Evolutionary conservation across 23 tunicate species (phyloP), one percentile per base, ranked within the genome.

Genomic region (Ascidia mentula): DNA sequence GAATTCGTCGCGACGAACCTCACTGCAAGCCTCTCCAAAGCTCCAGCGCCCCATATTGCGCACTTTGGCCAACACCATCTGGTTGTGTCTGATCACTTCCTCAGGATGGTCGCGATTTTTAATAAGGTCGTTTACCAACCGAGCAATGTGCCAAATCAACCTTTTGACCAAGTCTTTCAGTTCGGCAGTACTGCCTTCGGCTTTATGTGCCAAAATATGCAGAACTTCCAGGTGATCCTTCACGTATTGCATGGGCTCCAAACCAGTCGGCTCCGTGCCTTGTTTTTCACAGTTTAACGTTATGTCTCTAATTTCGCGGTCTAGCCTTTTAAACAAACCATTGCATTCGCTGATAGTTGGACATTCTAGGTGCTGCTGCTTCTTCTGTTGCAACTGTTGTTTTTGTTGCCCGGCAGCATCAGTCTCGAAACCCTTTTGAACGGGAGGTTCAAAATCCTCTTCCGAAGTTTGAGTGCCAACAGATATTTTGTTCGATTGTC

Each of bases 231-330:
- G 30, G 18, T 74, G 37, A 2, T 31, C n/a, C 1, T 15, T 30
- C 18, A 74, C 37, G 59, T 74, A 74, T 37, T 74, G 18, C 78
- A 74, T 74, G 0, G 78, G 78, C 28, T 39, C 18, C 18, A 74
- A 1, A 8, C n/a, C 37, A 6, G 46, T 74, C 6, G 37, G 36
- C n/a, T 74, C 78, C 18, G 24, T 30, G 37, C 18, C 32, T 3
- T 70, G n/a, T 7, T 22, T 18, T 22, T 70, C 37, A 6, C 38
- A 32, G 31, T 70, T 5, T 12, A 70, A 34, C 37, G 37, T 6
- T 26, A 70, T 74, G 17, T 12, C 30, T 22, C 26, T 74, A 22
- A 74, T 18, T 15, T 8, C 37, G 0, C 5, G 8, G 34, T 22
- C 9, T 18, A 74, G 22, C 22, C 53, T 35, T 4, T 39, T 22